Base-by-base conservation (phyloP, 2,888 invertebrate genomes). In the Chrysina gloriosa region DNA sequence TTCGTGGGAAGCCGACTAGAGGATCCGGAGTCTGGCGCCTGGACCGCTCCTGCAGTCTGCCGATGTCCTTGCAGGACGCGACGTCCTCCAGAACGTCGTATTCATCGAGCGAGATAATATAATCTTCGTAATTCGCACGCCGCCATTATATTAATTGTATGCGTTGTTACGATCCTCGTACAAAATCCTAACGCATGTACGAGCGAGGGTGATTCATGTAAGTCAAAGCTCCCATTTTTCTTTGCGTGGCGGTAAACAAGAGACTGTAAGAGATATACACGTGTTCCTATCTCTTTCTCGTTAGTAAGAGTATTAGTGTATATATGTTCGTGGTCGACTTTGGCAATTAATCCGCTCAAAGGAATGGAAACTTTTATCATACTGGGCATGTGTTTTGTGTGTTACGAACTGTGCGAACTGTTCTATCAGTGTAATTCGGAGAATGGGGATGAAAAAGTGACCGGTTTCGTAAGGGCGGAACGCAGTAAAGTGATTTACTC, bases 351-450 rank as follows among this genome's bases (percentile, higher is more conserved):
- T 42, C 27, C 27, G 7, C 4, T 31, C 14, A 31, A 54, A 52
- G 77, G 69, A 73, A 89, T 89, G 89, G 89, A 89, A 86, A 89
- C 89, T 81, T 88, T 89, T 79, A 84, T 89, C 79, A 86, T 89
- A 77, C 84, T 89, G 76, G 89, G 89, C 75, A 86, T 89, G 80
- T 89, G 88, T 85, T 86, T 89, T 81, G 84, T 89, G 79, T 88
- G 89, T 78, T 89, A 89, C 81, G 89, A 89, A 84, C 85, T 89
- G 79, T 87, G 89, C 82, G 89, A 89, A 80, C 84, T 89, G 80
- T 85, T 89, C 64, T 77, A 79, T 80, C 86, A 87, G 82, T 86
- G 86, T 73, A 76, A 80, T 82, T 83, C 81, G 64, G 75, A 73
- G 78, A 75, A 73, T 68, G 78, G 75, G 75, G 77, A 77, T 75